phyloP scores from a whole-genome alignment of 2,888 invertebrate species.

The Trichopria drosophilae region DNA sequence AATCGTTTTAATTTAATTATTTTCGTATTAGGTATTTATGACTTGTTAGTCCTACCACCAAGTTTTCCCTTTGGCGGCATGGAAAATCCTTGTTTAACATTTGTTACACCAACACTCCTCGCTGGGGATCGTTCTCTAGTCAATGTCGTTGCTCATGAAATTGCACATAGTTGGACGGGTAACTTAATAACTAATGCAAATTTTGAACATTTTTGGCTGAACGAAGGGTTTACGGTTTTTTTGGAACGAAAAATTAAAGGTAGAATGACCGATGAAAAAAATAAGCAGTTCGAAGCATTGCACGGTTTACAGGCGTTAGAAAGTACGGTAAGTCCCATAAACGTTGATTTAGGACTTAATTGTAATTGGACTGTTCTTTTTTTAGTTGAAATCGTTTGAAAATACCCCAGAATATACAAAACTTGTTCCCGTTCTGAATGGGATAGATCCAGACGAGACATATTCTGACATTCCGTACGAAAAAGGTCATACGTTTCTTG shows the following conservation, averaged over 20 bases:
- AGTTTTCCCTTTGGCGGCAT: constrained; percentile 94
- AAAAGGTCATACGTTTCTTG: constrained; percentile 85
- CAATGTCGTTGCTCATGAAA: constrained; percentile 91
- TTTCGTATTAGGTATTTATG: constrained; percentile 65
- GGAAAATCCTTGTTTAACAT: constrained; percentile 96
- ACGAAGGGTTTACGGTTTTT: constrained; percentile 93
- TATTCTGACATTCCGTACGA: constrained; percentile 90
- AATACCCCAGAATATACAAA: constrained; percentile 71
- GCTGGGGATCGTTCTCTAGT: constrained; percentile 90
- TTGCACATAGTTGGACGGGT: constrained; percentile 94
- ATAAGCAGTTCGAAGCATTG: constrained; percentile 78
- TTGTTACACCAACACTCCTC: constrained; percentile 90
- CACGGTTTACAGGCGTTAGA: constrained; percentile 75
- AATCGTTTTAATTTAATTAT: constrained; percentile 2
- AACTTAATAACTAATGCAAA: constrained; percentile 91
- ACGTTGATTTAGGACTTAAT: background rate
- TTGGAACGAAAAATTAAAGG: constrained; percentile 84
- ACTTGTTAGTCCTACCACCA: constrained; percentile 86
- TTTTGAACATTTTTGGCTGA: constrained; percentile 95
- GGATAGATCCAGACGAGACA: constrained; percentile 87
- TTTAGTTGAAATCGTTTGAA: constrained; percentile 64
- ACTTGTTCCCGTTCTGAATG: constrained; percentile 75
- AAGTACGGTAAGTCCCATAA: constrained; percentile 67
- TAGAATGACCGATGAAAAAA: constrained; percentile 66
- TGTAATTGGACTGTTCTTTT: constrained; percentile 19